Conservation (phyloP, 2,888 invertebrate species). For the Dioctria linearis region DNA sequence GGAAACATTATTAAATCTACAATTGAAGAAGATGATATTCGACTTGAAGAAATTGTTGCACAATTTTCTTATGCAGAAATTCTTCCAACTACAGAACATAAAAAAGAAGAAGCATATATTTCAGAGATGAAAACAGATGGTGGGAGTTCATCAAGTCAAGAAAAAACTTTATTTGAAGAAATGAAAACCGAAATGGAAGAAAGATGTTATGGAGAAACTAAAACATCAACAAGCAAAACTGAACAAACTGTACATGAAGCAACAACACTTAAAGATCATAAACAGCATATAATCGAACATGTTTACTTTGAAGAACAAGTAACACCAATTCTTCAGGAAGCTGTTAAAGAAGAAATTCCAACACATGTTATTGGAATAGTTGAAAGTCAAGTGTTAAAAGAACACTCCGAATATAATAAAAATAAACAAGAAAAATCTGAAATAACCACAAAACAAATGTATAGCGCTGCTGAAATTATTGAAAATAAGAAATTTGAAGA, state of each 20-base stretch:
- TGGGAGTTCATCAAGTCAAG: not conserved
- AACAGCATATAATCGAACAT: constrained; percentile 8
- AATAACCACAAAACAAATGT: constrained; percentile 58
- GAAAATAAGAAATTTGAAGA: constrained; percentile 53
- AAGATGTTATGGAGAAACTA: not conserved
- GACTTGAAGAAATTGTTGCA: constrained; percentile 8
- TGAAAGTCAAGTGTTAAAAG: constrained; percentile 56
- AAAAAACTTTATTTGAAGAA: not conserved
- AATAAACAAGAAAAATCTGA: constrained; percentile 51
- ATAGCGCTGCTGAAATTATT: constrained; percentile 60
- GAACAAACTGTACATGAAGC: not conserved
- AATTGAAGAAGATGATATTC: not conserved
- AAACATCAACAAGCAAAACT: not conserved
- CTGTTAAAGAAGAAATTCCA: constrained; percentile 60
- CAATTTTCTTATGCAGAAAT: not conserved
- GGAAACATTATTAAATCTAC: not conserved
- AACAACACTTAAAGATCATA: not conserved
- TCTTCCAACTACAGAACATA: not conserved
- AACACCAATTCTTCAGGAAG: constrained; percentile 53
- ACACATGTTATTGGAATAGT: constrained; percentile 59
- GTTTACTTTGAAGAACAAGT: constrained; percentile 55
- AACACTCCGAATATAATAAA: constrained; percentile 53
- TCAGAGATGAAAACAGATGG: not conserved
- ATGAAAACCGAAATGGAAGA: not conserved
- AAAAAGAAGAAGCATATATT: not conserved